A percentile compares a stretch with the other conserved stretches of the same genome.
Evolutionary conservation across 2,113 vertebrate species (phyloP).

Genomic region (Tricholaema leucomelas): DNA sequence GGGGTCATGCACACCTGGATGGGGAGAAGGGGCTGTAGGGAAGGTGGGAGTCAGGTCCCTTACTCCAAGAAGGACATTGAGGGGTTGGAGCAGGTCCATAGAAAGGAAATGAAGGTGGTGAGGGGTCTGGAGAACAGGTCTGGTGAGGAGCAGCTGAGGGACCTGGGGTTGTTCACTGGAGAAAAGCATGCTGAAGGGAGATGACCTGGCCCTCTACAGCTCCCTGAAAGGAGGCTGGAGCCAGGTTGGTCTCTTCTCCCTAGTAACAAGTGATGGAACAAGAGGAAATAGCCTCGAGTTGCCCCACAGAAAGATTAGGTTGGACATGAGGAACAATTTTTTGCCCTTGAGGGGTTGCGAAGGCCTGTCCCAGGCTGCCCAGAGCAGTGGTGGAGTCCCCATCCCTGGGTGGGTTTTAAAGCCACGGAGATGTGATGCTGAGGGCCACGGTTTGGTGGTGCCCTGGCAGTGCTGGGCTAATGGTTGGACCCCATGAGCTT

Average conservation of each 20-base stretch:
- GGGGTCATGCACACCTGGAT: not conserved
- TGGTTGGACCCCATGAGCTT: not conserved
- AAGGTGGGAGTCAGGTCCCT: not conserved
- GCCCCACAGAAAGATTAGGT: no score
- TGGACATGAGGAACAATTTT: not conserved
- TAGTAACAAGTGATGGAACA: no score
- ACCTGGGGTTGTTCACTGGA: not conserved
- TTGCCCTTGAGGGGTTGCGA: no score
- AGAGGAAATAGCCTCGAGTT: no score
- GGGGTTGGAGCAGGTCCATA: not conserved
- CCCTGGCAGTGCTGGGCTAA: no score
- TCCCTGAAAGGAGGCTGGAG: not conserved
- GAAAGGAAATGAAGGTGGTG: not conserved
- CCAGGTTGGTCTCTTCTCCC: no score
- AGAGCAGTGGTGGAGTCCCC: no score
- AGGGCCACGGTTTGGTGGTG: no score
- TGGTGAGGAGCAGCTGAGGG: not conserved
- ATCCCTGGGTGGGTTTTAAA: no score
- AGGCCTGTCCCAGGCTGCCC: no score
- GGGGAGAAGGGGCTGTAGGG: not conserved
- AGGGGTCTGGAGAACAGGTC: not conserved
- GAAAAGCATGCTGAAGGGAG: not conserved
- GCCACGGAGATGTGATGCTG: no score
- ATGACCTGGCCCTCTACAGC: not conserved
- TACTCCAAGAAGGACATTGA: not conserved